Conservation (phyloP, 2,888 invertebrate species). For the Papilio protenor region DNA sequence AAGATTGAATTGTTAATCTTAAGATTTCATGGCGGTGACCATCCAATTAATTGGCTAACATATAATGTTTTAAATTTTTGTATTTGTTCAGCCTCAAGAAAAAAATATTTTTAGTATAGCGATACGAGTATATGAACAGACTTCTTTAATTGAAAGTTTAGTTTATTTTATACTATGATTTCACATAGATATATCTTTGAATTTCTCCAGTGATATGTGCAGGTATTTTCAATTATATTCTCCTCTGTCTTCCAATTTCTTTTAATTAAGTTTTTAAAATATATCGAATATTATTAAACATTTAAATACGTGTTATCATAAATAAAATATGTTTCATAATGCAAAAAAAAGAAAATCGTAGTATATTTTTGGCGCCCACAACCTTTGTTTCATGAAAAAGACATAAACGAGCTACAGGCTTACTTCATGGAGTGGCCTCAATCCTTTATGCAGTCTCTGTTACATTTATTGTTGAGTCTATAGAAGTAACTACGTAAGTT, state of each 20-base stretch:
- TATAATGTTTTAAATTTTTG: not conserved
- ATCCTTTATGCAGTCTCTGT: not conserved
- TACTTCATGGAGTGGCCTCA: not conserved
- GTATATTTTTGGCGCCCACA: not conserved
- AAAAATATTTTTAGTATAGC: no score
- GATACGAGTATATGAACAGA: no score
- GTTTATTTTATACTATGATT: no score
- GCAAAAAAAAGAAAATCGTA: no score
- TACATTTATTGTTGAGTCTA: not conserved
- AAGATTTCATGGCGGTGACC: not conserved
- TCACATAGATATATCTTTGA: no score
- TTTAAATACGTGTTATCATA: no score
- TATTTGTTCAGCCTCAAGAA: not conserved
- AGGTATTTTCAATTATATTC: no score
- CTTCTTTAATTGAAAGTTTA: no score
- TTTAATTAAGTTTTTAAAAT: not conserved
- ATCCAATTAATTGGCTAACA: not conserved
- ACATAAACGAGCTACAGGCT: slow-evolving; percentile 4
- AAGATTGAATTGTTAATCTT: not conserved
- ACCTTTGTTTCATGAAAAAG: not conserved
- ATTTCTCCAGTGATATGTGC: no score
- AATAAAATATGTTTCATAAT: no score
- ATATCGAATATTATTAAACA: not conserved
- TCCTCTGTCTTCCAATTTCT: not conserved
- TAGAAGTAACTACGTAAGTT: no score